Conservation (phyloP, 1,140 invertebrate genomes). For the Drosophila ohnishii region DNA sequence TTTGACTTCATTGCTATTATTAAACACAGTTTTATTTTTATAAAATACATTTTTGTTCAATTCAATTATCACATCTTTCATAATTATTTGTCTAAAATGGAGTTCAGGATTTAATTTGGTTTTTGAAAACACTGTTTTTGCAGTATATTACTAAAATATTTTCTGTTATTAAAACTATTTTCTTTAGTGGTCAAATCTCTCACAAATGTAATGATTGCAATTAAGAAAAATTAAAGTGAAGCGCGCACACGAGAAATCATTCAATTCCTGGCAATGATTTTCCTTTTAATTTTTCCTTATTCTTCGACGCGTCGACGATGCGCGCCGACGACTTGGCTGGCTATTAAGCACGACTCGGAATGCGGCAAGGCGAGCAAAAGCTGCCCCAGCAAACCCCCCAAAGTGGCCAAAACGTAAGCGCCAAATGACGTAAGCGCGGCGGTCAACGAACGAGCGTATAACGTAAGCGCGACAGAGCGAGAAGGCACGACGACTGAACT, state of each 20-base stretch:
- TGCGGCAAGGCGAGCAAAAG: slow-evolving; percentile 68
- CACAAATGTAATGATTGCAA: slow-evolving; percentile 32
- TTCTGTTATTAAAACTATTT: too few relatives aligned
- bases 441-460: slow-evolving; percentile 67
- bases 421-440: slow-evolving; percentile 62
- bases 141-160: too few relatives aligned
- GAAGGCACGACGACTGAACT: slow-evolving; percentile 40
- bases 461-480: slow-evolving; percentile 56
- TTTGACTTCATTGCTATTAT: not conserved
- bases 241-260: slow-evolving; percentile 32
- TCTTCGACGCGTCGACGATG: slow-evolving; percentile 44
- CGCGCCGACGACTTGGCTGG: slow-evolving; percentile 71
- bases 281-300: slow-evolving; percentile 18
- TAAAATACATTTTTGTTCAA: not conserved
- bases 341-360: slow-evolving; percentile 76
- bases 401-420: slow-evolving; percentile 54
- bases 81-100: slow-evolving; percentile 1
- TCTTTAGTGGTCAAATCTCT: not conserved
- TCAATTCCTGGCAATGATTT: slow-evolving; percentile 39
- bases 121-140: not conserved
- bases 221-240: slow-evolving; percentile 32
- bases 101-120: not conserved
- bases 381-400: slow-evolving; percentile 60
- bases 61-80: slow-evolving; percentile 4
- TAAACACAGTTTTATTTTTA: not conserved